Base-by-base conservation (phyloP, 37 sponge, comb jelly and placozoan species). In the Lycopodina hypogea region DNA sequence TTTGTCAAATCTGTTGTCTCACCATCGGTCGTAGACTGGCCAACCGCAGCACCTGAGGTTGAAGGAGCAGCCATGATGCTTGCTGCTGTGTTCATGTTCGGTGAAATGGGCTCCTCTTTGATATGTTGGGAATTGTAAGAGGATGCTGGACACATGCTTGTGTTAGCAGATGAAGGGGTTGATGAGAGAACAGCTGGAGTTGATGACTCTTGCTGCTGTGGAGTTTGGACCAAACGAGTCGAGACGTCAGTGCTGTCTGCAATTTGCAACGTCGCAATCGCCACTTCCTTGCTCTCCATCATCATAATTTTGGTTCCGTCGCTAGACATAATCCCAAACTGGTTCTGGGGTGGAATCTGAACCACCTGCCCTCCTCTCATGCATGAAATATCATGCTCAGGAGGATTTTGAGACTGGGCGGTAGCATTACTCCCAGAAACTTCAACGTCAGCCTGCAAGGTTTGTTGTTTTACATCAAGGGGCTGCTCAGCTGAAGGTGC, bases 341-440 rank as follows among this genome's bases (percentile, higher is more conserved):
- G 74, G 26, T 39, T 51, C 74, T 73, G 53, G 28, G 26, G 33
- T 23, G 42, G 39, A 40, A 42, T 45, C 30, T 65, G 66, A 32
- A 65, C 66, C 32, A 65, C 38, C 70, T 70, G 70, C 22, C 70
- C 70, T 4, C 42, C 70, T 23, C 66, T 24, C 4, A 65, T 65
- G n/a, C n/a, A n/a, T n/a, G n/a, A n/a, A 65, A 65, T 32, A 32
- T 65, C 66, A 2, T 65, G 66, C 1, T 2, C 30, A 3, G 9
- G 3, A 2, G 26, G 17, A 7, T 65, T 11, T 34, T 17, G 35
- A 6, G 22, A 2, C 23, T 12, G 39, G 8, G 23, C 28, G n/a
- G 48, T 6, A 39, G n/a, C 9, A 15, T 3, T 30, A 35, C 35
- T 35, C 29, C 35, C 68, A 4, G 36, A 33, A 35, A 51, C 42